Conservation (phyloP, 1,140 invertebrate genomes). For the Mactra quadrangularis region DNA sequence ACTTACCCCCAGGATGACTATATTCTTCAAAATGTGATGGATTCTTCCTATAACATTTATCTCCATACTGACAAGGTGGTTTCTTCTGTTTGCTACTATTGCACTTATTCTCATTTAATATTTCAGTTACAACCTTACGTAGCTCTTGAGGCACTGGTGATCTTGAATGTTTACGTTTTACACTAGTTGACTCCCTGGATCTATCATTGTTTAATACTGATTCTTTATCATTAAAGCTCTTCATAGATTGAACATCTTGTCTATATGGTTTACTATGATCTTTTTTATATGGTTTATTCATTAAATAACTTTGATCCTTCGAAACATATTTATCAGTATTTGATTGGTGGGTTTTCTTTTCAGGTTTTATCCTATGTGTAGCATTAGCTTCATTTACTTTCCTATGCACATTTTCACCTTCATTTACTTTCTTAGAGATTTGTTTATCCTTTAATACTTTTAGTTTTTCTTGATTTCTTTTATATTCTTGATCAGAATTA, state of each 20-base stretch:
- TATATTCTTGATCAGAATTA: conserved; percentile 18
- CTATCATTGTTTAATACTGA: neutral
- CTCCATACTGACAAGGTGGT: conserved; percentile 73
- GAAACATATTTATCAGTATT: neutral
- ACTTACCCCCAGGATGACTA: conserved; percentile 67
- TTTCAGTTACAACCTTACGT: conserved; percentile 51
- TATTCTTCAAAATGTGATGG: conserved; percentile 73
- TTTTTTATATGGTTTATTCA: conserved; percentile 47
- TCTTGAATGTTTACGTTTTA: conserved; percentile 34
- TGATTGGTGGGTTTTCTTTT: neutral
- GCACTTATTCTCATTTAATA: conserved; percentile 13
- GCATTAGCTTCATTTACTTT: neutral
- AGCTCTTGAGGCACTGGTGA: conserved; percentile 45
- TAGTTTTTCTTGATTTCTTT: conserved; percentile 30
- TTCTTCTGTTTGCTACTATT: conserved; percentile 28
- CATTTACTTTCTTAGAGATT: neutral
- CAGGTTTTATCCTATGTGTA: neutral
- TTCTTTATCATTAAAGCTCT: neutral
- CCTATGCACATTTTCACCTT: neutral
- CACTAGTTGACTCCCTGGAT: neutral
- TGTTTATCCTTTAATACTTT: conserved; percentile 3
- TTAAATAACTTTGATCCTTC: conserved; percentile 2
- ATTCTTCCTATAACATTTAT: conserved; percentile 77
- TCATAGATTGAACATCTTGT: neutral
- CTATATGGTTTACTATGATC: conserved; percentile 35